These are phyloP conservation scores for Sebastes trivittatus DNA, from an alignment of 2,797 vertebrate species.

Conservation along the genomic window DNA sequence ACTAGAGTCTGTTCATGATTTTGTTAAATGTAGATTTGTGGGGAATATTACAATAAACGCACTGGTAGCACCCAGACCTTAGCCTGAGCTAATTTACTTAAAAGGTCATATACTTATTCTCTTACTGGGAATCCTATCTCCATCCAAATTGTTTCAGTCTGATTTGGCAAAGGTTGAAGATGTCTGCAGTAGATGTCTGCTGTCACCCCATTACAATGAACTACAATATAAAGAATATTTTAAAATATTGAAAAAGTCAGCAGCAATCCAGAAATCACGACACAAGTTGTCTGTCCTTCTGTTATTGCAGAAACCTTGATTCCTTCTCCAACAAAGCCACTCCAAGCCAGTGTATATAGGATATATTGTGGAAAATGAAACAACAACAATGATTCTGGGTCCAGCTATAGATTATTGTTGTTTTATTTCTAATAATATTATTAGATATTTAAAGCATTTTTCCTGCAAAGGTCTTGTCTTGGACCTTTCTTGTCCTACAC, in stretches of 20 bases:
- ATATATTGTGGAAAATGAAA: neutral
- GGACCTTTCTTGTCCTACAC: neutral
- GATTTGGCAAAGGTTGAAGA: constrained; percentile 27
- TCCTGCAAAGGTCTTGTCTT: neutral
- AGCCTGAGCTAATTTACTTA: neutral
- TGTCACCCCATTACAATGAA: constrained; percentile 33
- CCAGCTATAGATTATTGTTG: neutral
- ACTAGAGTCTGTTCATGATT: neutral
- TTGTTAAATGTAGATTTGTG: neutral
- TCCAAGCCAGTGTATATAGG: neutral
- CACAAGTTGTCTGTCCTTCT: neutral
- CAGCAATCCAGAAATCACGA: constrained; percentile 5
- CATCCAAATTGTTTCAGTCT: constrained; percentile 47
- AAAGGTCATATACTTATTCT: constrained; percentile 22
- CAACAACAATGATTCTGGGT: neutral
- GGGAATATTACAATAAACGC: neutral
- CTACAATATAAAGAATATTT: neutral
- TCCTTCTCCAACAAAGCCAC: neutral
- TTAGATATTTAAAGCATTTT: neutral
- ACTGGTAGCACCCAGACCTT: neutral
- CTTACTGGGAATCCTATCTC: constrained; percentile 21
- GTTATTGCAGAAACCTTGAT: neutral
- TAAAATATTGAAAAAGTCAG: constrained; percentile 16
- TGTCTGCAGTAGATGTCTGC: constrained; percentile 45
- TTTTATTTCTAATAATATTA: neutral